Evolutionary conservation across 2,113 vertebrate genomes (phyloP).

Genomic region (Psittacula cyanocephala): DNA sequence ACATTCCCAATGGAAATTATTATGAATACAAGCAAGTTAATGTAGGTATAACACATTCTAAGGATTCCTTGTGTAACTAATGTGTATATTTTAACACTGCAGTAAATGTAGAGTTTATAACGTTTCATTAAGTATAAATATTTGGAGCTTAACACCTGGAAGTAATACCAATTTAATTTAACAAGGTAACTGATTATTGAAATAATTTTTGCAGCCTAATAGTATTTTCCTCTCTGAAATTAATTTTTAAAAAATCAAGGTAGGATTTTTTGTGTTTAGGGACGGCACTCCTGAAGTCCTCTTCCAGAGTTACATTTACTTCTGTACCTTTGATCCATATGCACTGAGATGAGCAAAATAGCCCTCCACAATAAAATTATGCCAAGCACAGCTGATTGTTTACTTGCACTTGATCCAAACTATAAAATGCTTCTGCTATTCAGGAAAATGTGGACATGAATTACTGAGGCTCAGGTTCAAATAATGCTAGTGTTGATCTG

Average conservation of each 20-base stretch:
- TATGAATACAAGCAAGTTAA: background rate
- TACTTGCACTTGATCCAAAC: background rate
- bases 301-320: background rate
- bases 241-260: fast-evolving
- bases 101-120: background rate
- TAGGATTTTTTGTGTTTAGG: background rate
- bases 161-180: background rate
- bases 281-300: background rate
- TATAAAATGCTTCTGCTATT: background rate
- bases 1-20: background rate
- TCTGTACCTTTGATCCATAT: background rate
- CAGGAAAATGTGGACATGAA: background rate
- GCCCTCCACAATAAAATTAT: background rate
- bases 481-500: background rate
- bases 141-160: background rate
- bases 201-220: background rate
- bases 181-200: background rate
- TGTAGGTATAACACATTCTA: background rate
- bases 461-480: background rate
- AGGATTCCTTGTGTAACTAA: background rate
- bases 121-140: background rate
- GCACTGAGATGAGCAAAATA: background rate
- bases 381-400: background rate
- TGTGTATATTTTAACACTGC: background rate
- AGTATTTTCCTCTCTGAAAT: background rate